A percentile compares a stretch with the other conserved stretches of the same genome.
Evolutionary conservation across 2,797 vertebrate species (phyloP).

Genomic region (Furcifer pardalis): DNA sequence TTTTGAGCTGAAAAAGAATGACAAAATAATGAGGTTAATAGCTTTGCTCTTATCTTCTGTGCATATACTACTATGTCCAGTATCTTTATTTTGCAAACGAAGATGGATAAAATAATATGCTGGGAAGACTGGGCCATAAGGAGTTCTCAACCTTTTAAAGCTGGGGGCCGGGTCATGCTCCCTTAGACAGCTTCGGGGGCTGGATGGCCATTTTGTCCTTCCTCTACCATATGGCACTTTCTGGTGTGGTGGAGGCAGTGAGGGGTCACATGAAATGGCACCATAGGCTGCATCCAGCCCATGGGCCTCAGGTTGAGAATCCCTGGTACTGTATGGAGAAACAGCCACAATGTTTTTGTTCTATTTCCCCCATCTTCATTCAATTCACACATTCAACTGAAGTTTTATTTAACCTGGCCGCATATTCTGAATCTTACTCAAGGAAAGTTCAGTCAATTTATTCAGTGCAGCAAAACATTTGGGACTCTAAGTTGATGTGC

Average conservation of each 20-base stretch:
- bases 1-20: not conserved
- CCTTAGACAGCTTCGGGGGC: too few relatives aligned
- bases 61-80: not conserved
- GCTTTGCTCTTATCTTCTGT: not conserved
- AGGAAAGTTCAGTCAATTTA: not conserved
- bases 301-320: too few relatives aligned
- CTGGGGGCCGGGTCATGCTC: too few relatives aligned
- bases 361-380: constrained; percentile 4
- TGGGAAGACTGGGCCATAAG: not conserved
- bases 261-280: too few relatives aligned
- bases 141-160: too few relatives aligned
- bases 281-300: too few relatives aligned
- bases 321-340: not conserved
- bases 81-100: constrained; percentile 16
- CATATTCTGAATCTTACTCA: not conserved
- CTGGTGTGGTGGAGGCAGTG: too few relatives aligned
- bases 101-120: not conserved
- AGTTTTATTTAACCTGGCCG: constrained; percentile 29
- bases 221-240: too few relatives aligned
- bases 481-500: not conserved
- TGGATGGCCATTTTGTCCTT: too few relatives aligned
- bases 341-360: not conserved
- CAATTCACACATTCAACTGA: not conserved
- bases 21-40: not conserved
- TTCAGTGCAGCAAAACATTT: not conserved